Base-by-base conservation (phyloP, 2,797 vertebrate species). In the Falco novaeseelandiae region DNA sequence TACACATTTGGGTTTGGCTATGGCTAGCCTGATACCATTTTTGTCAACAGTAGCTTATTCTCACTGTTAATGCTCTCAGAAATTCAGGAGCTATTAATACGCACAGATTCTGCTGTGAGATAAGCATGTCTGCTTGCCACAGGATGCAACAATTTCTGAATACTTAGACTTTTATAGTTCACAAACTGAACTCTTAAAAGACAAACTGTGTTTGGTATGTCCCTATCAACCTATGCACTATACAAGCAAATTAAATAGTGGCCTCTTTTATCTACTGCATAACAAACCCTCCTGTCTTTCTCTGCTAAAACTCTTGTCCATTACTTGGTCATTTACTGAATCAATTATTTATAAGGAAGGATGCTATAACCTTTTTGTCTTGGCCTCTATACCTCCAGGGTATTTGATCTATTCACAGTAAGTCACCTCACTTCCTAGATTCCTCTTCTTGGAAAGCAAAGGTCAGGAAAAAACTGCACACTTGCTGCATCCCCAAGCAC, bases 311-410 rank as follows among this genome's bases (percentile, higher is more conserved):
- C 81, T 80, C 34, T 89, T 70, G 42, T 38, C 32, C 20, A 36
- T 69, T 67, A 44, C 57, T 78, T 66, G 55, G 62, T 76, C 90
- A 93, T 49, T 49, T 59, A n/a, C 51, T 72, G 58, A 79, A 79
- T 85, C 19, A 80, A 70, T 83, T 80, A 83, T 91, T 93, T 81
- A 78, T 72, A 62, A 74, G 65, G 26, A 59, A 59, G 22, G 36
- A 67, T 29, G 4, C 32, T 65, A 42, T 74, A 93, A 81, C 36
- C 6, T 86, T 83, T 91, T 79, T 25, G 27, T 49, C 18, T 63
- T 46, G 32, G 61, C 29, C 69, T 91, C 51, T 70, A 0, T 80
- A 51, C 30, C 69, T 94, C 72, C 46, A 72, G 61, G 58, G 76
- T 86, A 72, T 83, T 81, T 86, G 49, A 49, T 59, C 38, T 65